Evolutionary conservation across 2,113 vertebrate genomes (phyloP).

Genomic region (Atractosteus spatula): DNA sequence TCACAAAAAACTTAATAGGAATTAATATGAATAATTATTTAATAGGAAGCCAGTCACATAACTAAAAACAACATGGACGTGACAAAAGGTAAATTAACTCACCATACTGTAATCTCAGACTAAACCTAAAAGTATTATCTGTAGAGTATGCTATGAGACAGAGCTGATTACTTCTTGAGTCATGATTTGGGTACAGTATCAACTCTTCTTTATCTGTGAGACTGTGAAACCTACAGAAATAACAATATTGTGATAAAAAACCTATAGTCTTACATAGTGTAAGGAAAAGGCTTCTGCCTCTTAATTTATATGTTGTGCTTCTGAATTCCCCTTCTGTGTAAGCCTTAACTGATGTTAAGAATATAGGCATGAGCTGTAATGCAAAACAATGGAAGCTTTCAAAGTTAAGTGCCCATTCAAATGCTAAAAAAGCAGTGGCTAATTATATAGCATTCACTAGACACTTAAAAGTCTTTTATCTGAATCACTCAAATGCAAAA

Average conservation of each 20-base stretch:
- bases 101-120: no score
- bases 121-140: no score
- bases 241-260: conserved; percentile 49
- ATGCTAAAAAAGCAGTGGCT: conserved; percentile 70
- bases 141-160: no score
- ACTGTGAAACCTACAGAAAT: conserved; percentile 48
- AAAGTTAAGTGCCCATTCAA: conserved; percentile 70
- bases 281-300: conserved; percentile 46
- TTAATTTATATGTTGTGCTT: conserved; percentile 63
- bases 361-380: conserved; percentile 54
- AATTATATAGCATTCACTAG: conserved; percentile 70
- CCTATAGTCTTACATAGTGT: conserved; percentile 42
- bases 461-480: conserved; percentile 75
- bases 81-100: no score
- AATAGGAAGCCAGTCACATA: no score
- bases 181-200: conserved; percentile 26
- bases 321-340: conserved; percentile 66
- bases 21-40: no score
- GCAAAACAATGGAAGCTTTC: conserved; percentile 75
- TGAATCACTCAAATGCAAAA: conserved; percentile 64
- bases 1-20: no score
- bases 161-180: neutral
- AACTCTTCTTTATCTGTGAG: conserved; percentile 34
- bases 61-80: no score
- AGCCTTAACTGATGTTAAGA: conserved; percentile 61